Evolutionary conservation across 2,113 vertebrate species (phyloP).

Genomic region (Saimiri boliviensis): DNA sequence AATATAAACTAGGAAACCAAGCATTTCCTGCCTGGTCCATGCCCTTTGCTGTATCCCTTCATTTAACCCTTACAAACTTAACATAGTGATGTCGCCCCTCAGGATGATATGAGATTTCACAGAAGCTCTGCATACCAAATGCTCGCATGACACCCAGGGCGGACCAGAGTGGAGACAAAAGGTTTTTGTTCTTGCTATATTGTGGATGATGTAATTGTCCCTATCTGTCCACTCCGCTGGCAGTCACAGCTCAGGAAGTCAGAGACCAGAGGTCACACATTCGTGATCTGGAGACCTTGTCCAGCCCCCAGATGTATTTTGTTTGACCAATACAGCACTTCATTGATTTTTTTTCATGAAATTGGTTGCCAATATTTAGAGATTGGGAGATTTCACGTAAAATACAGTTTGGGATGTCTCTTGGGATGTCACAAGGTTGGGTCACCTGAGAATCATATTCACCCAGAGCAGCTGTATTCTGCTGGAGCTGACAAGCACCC

Average conservation of each 20-base stretch:
- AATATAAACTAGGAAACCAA: too few species aligned
- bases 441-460: background rate
- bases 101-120: fast-evolving
- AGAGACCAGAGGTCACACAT: background rate
- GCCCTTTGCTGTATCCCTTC: background rate
- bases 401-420: background rate
- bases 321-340: background rate
- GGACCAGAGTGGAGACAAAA: background rate
- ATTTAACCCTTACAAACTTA: background rate
- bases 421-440: background rate
- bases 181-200: background rate
- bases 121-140: fast-evolving
- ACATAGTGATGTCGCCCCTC: fast-evolving
- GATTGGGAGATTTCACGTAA: background rate
- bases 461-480: background rate
- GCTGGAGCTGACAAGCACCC: background rate
- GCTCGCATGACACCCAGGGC: background rate
- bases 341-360: background rate
- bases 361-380: background rate
- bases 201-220: background rate
- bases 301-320: background rate
- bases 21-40: fast-evolving
- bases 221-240: background rate
- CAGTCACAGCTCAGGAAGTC: background rate
- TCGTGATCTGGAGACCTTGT: background rate